Evolutionary conservation across 2,113 vertebrate genomes (phyloP), one percentile per base, ranked within the genome.

Genomic region (Chamaea fasciata): DNA sequence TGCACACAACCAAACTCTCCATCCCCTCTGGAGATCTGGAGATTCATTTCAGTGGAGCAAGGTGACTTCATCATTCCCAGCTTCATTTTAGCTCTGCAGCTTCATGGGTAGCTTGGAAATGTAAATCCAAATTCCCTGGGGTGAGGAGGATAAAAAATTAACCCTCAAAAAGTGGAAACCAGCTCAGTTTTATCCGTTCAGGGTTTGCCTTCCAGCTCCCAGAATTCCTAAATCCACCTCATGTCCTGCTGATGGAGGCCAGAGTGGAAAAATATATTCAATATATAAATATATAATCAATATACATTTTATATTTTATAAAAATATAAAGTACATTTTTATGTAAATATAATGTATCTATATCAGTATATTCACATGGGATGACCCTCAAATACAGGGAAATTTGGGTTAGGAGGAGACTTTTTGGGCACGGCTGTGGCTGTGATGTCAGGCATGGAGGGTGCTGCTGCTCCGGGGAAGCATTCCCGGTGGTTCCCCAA

Each of bases 31-130:
- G 41, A 2, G 1, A 41, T 26, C 16, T 28, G 46, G 60, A 70
- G 6, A n/a, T 5, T 37, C 13, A 31, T 4, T 27, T 6, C 1
- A 4, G 4, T 24, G 60, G 12, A 37, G 5, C 0, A 0, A 5
- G 44, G 14, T 39, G 47, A 75, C 27, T 20, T 46, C 22, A 15
- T 10, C 76, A 26, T 11, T 57, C 44, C 35, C 23, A 42, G 12
- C 15, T 81, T 56, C 6, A 1, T 18, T 90, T 44, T 18, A 28
- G 13, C 4, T 79, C 52, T 18, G 1, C 3, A 2, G 4, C 39
- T 50, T 33, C 57, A 31, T 0, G 13, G 77, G 18, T 27, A 63
- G 26, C 49, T 5, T 22, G 56, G 23, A 53, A 94, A 79, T 12
- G 39, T 2, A 41, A 79, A 79, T 27, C 65, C 19, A n/a, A 35